phyloP scores from a whole-genome alignment of 2,797 vertebrate genomes.

The Apogon talboti region DNA sequence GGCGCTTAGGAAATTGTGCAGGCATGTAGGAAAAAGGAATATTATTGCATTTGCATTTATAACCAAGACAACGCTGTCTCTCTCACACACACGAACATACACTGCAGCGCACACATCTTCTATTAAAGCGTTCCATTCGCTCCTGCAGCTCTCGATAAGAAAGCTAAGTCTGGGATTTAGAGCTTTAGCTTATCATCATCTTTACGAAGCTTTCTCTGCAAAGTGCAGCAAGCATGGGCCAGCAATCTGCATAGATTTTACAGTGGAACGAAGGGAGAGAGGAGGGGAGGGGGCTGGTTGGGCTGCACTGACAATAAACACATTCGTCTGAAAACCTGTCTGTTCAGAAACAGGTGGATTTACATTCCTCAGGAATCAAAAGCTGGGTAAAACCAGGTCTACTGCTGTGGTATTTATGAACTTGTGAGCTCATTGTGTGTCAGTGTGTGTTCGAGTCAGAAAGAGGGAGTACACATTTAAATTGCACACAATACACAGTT shows the following conservation, averaged over 20 bases:
- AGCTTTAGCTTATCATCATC: conserved; percentile 86
- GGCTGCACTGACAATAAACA: conserved; percentile 66
- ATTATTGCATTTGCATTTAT: conserved; percentile 78
- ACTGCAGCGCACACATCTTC: conserved; percentile 63
- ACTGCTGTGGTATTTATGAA: conserved; percentile 72
- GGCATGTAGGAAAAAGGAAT: conserved; percentile 54
- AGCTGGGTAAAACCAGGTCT: conserved; percentile 69
- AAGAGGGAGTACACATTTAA: too few relatives aligned
- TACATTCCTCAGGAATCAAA: conserved; percentile 76
- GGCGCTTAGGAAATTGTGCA: conserved; percentile 64
- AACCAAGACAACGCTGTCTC: conserved; percentile 60
- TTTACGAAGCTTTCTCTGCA: conserved; percentile 79
- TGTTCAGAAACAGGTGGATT: conserved; percentile 83
- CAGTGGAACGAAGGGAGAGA: conserved; percentile 56
- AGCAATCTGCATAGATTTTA: conserved; percentile 82
- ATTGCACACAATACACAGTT: conserved; percentile 66
- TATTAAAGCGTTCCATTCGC: conserved; percentile 76
- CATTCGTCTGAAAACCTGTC: conserved; percentile 66
- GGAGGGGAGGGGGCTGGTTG: conserved; percentile 9
- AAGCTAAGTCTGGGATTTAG: conserved; percentile 86
- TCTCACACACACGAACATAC: conserved; percentile 39
- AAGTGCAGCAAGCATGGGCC: conserved; percentile 80
- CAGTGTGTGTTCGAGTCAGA: conserved; percentile 29
- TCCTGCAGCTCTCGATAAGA: conserved; percentile 86
- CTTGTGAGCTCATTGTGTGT: conserved; percentile 27